Percentiles rank a stretch among this genome's conserved stretches.
phyloP scores from a whole-genome alignment of 1,140 invertebrate genomes.

The Drosophila hydei region DNA sequence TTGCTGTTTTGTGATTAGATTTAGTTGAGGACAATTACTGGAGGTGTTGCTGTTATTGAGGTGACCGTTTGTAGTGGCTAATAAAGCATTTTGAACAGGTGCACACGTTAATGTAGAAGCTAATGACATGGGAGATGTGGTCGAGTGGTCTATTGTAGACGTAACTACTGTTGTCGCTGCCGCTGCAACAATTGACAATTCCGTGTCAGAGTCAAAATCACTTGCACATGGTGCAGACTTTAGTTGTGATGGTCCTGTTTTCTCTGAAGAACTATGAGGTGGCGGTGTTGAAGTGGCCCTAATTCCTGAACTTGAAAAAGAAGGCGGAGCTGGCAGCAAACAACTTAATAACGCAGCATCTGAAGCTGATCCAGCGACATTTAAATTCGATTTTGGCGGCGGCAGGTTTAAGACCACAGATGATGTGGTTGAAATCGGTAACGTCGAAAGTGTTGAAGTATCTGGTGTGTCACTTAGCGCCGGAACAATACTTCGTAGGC shows the following conservation, averaged over 20 bases:
- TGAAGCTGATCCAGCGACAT: slow-evolving; percentile 9
- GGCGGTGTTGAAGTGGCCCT: slow-evolving; percentile 27
- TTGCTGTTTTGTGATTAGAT: slow-evolving; percentile 86
- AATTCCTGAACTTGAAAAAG: slow-evolving; percentile 19
- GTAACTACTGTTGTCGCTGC: slow-evolving; percentile 45
- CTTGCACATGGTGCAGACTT: slow-evolving; percentile 52
- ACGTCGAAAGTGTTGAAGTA: slow-evolving; percentile 7
- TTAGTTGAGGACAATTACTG: slow-evolving; percentile 58
- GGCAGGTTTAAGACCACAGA: slow-evolving; percentile 50
- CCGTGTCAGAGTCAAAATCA: slow-evolving; percentile 80
- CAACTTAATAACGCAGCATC: slow-evolving; percentile 36
- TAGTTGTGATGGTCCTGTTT: slow-evolving; percentile 21
- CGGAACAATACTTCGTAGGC: background rate
- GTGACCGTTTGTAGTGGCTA: slow-evolving; percentile 33
- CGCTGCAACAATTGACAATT: slow-evolving; percentile 74
- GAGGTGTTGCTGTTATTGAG: slow-evolving; percentile 30
- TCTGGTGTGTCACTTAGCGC: slow-evolving; percentile 6
- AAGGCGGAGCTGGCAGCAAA: slow-evolving; percentile 29
- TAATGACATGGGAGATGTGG: slow-evolving; percentile 36
- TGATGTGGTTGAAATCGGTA: slow-evolving; percentile 22
- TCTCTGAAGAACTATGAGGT: slow-evolving; percentile 6
- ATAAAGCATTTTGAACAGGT: slow-evolving; percentile 13
- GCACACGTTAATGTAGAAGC: slow-evolving; percentile 15
- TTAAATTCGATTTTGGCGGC: slow-evolving; percentile 51
- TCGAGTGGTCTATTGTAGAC: slow-evolving; percentile 30